Percentiles rank a stretch among this genome's conserved stretches.
phyloP scores from a whole-genome alignment of 2,113 vertebrate genomes.

The Cyprinodon variegatus region DNA sequence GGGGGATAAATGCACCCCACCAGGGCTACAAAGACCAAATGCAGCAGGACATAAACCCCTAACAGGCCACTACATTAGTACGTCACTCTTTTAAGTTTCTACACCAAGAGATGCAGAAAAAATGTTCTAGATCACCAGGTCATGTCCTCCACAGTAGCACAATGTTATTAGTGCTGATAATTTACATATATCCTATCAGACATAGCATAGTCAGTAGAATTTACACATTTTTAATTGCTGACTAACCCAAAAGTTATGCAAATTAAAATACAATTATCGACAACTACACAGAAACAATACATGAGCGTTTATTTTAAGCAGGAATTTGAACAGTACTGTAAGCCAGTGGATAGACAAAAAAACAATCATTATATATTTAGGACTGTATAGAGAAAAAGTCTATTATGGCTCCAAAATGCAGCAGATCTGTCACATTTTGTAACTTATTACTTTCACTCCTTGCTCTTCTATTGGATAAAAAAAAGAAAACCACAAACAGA shows the following conservation, averaged over 20 bases:
- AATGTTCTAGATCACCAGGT: not conserved
- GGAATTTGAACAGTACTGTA: no score
- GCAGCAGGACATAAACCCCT: constrained; percentile 75
- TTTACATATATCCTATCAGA: not conserved
- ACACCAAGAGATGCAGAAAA: constrained; percentile 2
- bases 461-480: not conserved
- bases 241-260: not conserved
- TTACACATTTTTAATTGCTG: not conserved
- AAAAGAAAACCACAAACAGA: not conserved
- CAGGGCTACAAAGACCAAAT: constrained; percentile 77
- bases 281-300: no score
- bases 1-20: constrained; percentile 79
- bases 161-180: not conserved
- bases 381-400: no score
- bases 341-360: no score
- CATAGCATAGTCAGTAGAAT: not conserved
- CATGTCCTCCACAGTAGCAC: not conserved
- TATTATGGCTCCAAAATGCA: no score
- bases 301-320: no score
- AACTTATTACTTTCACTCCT: no score
- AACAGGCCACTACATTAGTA: constrained; percentile 56
- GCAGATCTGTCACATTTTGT: no score
- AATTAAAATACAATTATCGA: not conserved
- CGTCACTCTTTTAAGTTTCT: constrained; percentile 42
- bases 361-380: no score